Base-by-base conservation (phyloP, 1,140 invertebrate genomes). In the Pseudomyrmex concolor region DNA sequence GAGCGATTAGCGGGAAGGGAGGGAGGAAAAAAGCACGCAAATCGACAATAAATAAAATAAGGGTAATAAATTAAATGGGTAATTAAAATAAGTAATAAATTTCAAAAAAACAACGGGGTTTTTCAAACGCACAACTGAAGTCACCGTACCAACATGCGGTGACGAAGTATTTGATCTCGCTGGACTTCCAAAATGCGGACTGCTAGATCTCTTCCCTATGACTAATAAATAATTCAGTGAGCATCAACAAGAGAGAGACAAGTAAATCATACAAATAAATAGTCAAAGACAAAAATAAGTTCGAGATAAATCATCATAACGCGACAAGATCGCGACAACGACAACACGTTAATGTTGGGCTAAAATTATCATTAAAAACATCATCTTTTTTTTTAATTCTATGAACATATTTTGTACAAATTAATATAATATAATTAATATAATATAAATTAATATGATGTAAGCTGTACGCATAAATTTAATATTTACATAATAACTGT, bases 151-250 rank as follows among this genome's bases (percentile, higher is more conserved):
- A 73, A 73, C 87, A 78, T 85, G 88, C 57, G 88, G 63, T 62
- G 90, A 89, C 70, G 91, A 87, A 51, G 83, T 87, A 66, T 89
- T 87, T 84, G 88, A 92, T 22, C 76, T 66, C 84, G 90, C 92
- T 77, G 93, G 93, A 66, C 93, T 94, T 91, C 93, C 93, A 54
- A 91, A 91, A 89, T 92, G 91, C 63, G 93, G 93, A 88, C 93
- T 93, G 66, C 77, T 84, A 15, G 92, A 92, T 87, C 85, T 91
- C 89, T 93, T 94, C 72, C 89, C 90, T 64, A 86, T 76, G 59
- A 89, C 93, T 93, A 89, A 91, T 77, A 68, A 84, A 73, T 60
- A 87, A 34, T 34, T 34, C 34, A 83, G 55, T 43, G 17, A 13
- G 48, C 34, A 34, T 45, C 55, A 12, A 64, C 60, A 43, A 84